Evolutionary conservation across 2,113 vertebrate species (phyloP), one percentile per base, ranked within the genome.

Genomic region (Sardina pilchardus): DNA sequence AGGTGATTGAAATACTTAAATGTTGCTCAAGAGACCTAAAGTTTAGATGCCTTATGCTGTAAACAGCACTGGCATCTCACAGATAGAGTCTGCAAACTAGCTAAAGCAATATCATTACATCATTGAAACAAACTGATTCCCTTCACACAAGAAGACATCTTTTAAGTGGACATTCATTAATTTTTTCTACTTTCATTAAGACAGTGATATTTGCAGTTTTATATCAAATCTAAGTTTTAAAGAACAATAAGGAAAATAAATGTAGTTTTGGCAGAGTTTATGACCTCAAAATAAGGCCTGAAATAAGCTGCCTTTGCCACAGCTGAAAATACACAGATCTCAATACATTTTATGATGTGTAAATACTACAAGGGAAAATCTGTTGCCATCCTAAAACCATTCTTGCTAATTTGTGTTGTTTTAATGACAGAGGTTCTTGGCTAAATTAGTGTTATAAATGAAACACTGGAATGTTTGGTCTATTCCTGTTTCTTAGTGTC

Each of bases 171-270:
- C 50, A 53, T 53, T 34, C 26, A 71, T 71, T 71, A 0, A 26
- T 71, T 75, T 63, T 78, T 17, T 4, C 4, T 36, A 17, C 10
- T 36, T 36, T 78, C 12, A 78, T 36, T 78, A 78, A 78, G 3
- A 78, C 34, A 30, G 39, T 78, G 2, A 78, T 34, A 9, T 19
- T 75, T 67, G 6, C 59, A 67, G 8, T 75, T 75, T 75, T 75
- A 36, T 17, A 36, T 75, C 3, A 4, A 75, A 12, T 36, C 19
- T 91, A 91, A 44, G 86, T 90, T 84, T 47, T 9, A 47, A 47
- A 47, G 45, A 47, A 59, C 6, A 59, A 4, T 53, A 53, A 71
- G 34, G 26, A 71, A 36, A 78, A 78, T 14, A 36, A 78, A 78
- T 36, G 10, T 16, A 36, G 19, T 21, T 59, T 59, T 59, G 53